phyloP scores from a whole-genome alignment of 2,888 invertebrate genomes.

The Cylloceria caligata region DNA sequence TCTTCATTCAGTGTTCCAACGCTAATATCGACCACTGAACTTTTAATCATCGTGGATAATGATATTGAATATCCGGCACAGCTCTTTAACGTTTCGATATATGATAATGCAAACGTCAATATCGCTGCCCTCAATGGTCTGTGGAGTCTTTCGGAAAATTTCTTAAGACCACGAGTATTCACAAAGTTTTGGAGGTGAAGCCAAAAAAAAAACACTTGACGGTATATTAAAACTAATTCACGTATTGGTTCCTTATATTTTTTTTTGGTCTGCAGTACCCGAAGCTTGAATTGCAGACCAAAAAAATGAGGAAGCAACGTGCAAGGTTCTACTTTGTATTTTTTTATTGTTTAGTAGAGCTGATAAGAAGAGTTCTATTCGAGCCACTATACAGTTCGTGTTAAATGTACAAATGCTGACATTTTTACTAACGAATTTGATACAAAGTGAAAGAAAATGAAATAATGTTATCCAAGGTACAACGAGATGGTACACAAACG shows the following conservation, averaged over 20 bases:
- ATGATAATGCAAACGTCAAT: slow-evolving; percentile 75
- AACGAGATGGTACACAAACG: slow-evolving; percentile 67
- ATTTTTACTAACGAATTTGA: not conserved
- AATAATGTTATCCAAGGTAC: slow-evolving; percentile 64
- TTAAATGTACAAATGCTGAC: too few relatives aligned
- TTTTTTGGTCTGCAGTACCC: not conserved
- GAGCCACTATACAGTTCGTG: too few relatives aligned
- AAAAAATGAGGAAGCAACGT: too few relatives aligned
- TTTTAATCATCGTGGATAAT: slow-evolving; percentile 74
- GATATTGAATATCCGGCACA: slow-evolving; percentile 62
- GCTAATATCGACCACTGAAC: slow-evolving; percentile 72
- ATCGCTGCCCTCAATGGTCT: slow-evolving; percentile 72
- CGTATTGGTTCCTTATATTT: too few relatives aligned
- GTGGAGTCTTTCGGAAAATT: slow-evolving; percentile 78
- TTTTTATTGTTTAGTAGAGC: too few relatives aligned
- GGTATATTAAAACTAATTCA: not conserved
- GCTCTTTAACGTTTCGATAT: slow-evolving; percentile 73
- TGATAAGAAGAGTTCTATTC: too few relatives aligned
- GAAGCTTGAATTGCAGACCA: too few relatives aligned
- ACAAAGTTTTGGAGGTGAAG: slow-evolving; percentile 70
- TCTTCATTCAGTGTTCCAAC: slow-evolving; percentile 72
- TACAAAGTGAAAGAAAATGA: not conserved
- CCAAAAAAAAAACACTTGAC: slow-evolving; percentile 2
- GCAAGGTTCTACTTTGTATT: too few relatives aligned
- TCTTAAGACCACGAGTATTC: slow-evolving; percentile 74